Percentiles rank a stretch among this genome's conserved stretches.
These are phyloP conservation scores for Scaeva pyrastri DNA, from an alignment of 2,888 invertebrate species.

Conservation along the genomic window DNA sequence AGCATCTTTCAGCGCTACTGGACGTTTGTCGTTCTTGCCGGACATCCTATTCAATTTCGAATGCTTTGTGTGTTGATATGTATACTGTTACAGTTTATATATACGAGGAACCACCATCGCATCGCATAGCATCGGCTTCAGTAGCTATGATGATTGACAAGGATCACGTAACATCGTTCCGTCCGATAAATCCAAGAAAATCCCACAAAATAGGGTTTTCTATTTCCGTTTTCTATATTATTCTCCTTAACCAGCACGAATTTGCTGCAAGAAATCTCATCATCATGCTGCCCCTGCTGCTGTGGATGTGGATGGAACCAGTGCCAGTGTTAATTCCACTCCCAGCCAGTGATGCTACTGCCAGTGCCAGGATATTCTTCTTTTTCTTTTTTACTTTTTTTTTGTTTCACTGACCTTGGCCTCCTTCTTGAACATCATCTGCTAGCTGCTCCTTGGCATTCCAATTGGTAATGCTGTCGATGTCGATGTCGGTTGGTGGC, in stretches of 20 bases:
- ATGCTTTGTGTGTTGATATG: too few relatives aligned
- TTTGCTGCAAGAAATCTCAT: conserved; percentile 18
- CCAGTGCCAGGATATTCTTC: not conserved
- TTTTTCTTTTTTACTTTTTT: too few relatives aligned
- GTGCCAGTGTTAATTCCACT: too few relatives aligned
- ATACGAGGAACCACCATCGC: conserved; percentile 1
- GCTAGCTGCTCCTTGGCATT: conserved; percentile 11
- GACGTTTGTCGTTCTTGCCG: not conserved
- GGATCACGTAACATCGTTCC: conserved; percentile 61
- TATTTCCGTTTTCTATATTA: not conserved
- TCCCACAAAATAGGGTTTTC: conserved; percentile 50
- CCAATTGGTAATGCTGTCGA: conserved; percentile 27
- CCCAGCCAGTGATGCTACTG: not conserved
- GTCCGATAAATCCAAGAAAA: conserved; percentile 54
- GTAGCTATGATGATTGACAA: conserved; percentile 24
- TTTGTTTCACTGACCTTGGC: conserved; percentile 42
- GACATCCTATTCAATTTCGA: conserved; percentile 16
- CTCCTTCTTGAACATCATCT: not conserved
- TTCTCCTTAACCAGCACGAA: not conserved
- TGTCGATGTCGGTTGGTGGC: not conserved
- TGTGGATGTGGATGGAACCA: too few relatives aligned
- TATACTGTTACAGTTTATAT: too few relatives aligned
- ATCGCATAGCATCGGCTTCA: not conserved
- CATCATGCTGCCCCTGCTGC: not conserved
- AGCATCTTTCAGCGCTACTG: not conserved